phyloP scores from a whole-genome alignment of 2,888 invertebrate species.

The Drepana falcataria region DNA sequence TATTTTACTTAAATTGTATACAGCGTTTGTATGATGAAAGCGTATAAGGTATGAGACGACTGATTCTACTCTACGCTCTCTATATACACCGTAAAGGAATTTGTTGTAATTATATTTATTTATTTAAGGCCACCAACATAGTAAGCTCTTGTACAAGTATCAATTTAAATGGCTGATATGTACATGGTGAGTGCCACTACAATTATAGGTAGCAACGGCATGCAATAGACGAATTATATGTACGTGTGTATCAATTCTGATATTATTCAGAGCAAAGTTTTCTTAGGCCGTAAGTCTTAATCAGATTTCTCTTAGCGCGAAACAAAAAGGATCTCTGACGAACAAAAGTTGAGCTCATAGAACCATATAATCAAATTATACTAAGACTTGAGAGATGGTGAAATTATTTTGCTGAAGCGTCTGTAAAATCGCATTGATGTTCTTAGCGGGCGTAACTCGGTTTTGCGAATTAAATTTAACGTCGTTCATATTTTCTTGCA shows the following conservation, averaged over 20 bases:
- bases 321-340: background rate
- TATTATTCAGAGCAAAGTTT: background rate
- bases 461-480: background rate
- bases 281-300: background rate
- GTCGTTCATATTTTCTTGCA: background rate
- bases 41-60: too few species aligned
- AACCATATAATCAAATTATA: background rate
- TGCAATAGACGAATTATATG: background rate
- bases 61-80: too few species aligned
- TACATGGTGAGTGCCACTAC: background rate
- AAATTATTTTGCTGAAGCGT: conserved; percentile 1
- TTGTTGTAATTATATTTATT: too few species aligned
- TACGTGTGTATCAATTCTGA: background rate
- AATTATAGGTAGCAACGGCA: too few species aligned
- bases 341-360: background rate
- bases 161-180: too few species aligned
- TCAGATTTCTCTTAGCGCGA: background rate
- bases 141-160: too few species aligned
- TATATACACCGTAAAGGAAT: too few species aligned
- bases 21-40: too few species aligned
- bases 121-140: too few species aligned
- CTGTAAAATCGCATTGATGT: background rate
- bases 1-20: too few species aligned
- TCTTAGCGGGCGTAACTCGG: background rate
- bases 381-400: background rate